A percentile compares a stretch with the other conserved stretches of the same genome.
These are phyloP conservation scores for Sitta europaea DNA, from an alignment of 2,113 vertebrate species.

Conservation along the genomic window DNA sequence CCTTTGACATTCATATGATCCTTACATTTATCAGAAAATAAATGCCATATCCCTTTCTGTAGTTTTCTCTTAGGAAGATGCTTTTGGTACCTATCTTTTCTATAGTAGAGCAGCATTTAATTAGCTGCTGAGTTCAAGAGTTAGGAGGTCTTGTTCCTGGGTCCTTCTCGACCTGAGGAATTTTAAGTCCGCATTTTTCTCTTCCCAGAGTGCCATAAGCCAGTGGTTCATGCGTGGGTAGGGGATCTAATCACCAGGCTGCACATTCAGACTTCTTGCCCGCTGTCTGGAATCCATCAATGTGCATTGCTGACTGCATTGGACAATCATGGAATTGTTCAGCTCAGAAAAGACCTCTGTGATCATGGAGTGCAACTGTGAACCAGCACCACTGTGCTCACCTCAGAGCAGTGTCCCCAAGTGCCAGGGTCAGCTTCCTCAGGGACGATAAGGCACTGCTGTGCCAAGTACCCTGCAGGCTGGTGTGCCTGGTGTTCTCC, in stretches of 20 bases:
- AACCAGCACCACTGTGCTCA: background rate
- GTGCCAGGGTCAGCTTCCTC: background rate
- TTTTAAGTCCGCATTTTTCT: background rate
- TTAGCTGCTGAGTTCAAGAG: background rate
- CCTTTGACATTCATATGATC: background rate
- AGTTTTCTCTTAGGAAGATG: background rate
- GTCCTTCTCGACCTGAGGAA: background rate
- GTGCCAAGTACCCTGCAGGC: background rate
- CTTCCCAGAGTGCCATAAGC: background rate
- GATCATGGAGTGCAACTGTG: accelerated
- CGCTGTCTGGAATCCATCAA: background rate
- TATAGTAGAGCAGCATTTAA: background rate
- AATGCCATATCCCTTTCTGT: background rate
- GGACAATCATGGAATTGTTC: accelerated
- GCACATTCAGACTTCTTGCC: background rate
- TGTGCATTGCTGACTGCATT: background rate
- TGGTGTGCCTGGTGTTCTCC: background rate
- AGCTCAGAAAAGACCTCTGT: background rate
- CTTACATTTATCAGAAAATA: background rate
- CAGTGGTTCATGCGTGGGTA: accelerated
- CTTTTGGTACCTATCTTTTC: background rate
- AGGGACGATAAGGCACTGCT: background rate
- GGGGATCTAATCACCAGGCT: background rate
- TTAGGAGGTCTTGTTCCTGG: background rate
- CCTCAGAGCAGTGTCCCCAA: background rate